Conservation (phyloP, 2,888 invertebrate genomes). For the Peribatodes rhomboidaria region DNA sequence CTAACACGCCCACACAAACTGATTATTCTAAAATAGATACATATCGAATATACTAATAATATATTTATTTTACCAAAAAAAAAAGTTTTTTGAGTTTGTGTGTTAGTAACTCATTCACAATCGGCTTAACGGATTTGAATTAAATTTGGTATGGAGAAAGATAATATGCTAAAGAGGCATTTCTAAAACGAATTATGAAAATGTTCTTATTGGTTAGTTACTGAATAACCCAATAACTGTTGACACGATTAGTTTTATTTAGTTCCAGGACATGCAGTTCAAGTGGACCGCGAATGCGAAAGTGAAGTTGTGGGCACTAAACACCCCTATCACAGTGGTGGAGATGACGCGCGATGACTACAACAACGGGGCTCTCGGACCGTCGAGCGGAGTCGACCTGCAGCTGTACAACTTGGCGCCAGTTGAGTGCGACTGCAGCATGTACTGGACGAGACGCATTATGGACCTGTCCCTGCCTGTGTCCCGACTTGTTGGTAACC, state of each 20-base stretch:
- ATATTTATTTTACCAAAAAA: too few species aligned
- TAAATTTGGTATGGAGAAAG: too few species aligned
- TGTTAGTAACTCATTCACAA: too few species aligned
- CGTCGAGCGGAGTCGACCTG: neutral
- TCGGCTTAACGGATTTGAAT: too few species aligned
- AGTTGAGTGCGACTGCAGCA: conserved; percentile 80
- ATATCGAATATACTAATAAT: too few species aligned
- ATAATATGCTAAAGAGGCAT: too few species aligned
- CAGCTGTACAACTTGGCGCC: neutral
- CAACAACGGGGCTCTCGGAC: neutral
- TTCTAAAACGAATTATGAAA: too few species aligned
- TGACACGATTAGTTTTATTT: neutral
- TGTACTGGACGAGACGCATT: conserved; percentile 79
- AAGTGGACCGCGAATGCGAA: neutral
- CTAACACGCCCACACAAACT: too few species aligned
- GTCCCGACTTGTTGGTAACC: neutral
- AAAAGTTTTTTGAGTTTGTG: too few species aligned
- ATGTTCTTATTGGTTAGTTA: too few species aligned
- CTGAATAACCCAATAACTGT: too few species aligned
- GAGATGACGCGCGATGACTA: neutral
- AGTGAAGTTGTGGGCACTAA: conserved; percentile 9
- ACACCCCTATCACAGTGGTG: neutral
- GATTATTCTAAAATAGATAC: too few species aligned
- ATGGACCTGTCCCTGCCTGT: conserved; percentile 70
- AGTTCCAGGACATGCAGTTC: conserved; percentile 17